Percentiles rank a stretch among this genome's conserved stretches.
Evolutionary conservation across 2,888 invertebrate species (phyloP).

Genomic region (Caenorhabditis uteleia): DNA sequence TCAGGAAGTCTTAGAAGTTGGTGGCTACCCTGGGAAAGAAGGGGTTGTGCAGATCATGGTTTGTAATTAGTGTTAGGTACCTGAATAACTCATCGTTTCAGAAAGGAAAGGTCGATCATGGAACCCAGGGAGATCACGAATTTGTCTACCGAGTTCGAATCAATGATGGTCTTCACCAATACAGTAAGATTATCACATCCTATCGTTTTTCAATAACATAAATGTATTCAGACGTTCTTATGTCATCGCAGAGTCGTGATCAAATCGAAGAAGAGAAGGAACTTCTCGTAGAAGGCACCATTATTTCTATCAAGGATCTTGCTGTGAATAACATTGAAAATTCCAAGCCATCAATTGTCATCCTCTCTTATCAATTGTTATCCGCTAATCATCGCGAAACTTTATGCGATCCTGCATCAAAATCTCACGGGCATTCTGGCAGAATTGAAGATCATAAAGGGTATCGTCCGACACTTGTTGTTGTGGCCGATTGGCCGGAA

Average conservation of each 20-base stretch:
- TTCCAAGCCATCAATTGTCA: slow-evolving; percentile 13
- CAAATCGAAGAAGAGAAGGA: slow-evolving; percentile 13
- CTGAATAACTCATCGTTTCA: slow-evolving; percentile 5
- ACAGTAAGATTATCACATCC: slow-evolving; percentile 10
- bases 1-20: slow-evolving; percentile 14
- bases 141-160: slow-evolving; percentile 24
- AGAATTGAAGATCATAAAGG: not conserved
- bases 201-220: too few species aligned
- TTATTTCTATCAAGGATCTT: slow-evolving; percentile 23
- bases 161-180: slow-evolving; percentile 25
- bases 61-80: not conserved
- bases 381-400: too few species aligned
- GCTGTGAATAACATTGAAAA: not conserved
- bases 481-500: slow-evolving; percentile 26
- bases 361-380: slow-evolving; percentile 38
- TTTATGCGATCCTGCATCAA: not conserved
- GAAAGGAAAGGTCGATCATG: slow-evolving; percentile 23
- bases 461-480: slow-evolving; percentile 5
- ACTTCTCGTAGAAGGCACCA: slow-evolving; percentile 19
- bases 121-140: slow-evolving; percentile 3
- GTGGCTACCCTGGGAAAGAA: slow-evolving; percentile 25
- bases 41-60: slow-evolving; percentile 31
- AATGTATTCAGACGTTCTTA: slow-evolving; percentile 8
- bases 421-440: not conserved
- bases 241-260: slow-evolving; percentile 8